Conservation (phyloP, 53 echinoderm and acorn worm genomes). For the Pentamera pediparva region DNA sequence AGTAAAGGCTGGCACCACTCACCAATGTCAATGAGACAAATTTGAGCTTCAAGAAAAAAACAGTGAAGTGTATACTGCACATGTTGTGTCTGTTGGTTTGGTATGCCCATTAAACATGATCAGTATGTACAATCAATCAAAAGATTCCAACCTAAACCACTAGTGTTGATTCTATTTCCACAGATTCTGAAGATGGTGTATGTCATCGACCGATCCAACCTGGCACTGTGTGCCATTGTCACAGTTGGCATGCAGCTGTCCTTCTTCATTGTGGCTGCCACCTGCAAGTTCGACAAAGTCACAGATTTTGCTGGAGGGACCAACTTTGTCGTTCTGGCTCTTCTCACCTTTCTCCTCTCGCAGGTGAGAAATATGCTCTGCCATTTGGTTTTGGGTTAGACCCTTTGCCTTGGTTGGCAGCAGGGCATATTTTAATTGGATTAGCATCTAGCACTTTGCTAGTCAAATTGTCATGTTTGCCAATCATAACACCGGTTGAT, state of each 20-base stretch:
- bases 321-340: constrained; percentile 78
- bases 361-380: constrained; percentile 34
- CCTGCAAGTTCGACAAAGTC: constrained; percentile 89
- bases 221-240: constrained; percentile 71
- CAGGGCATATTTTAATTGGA: neutral
- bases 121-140: no score
- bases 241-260: constrained; percentile 60
- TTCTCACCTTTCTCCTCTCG: constrained; percentile 66
- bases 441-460: neutral
- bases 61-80: no score
- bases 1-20: no score
- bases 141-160: no score
- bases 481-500: no score
- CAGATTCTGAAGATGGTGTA: neutral
- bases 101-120: no score
- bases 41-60: no score
- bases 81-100: no score
- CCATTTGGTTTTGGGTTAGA: neutral
- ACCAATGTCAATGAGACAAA: no score
- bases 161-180: no score
- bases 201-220: constrained; percentile 55
- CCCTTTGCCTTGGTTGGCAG: neutral
- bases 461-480: no score
- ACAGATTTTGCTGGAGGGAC: constrained; percentile 88
- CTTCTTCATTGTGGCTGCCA: constrained; percentile 73